Conservation (phyloP, 1,140 invertebrate genomes). For the Campoletis sonorensis region DNA sequence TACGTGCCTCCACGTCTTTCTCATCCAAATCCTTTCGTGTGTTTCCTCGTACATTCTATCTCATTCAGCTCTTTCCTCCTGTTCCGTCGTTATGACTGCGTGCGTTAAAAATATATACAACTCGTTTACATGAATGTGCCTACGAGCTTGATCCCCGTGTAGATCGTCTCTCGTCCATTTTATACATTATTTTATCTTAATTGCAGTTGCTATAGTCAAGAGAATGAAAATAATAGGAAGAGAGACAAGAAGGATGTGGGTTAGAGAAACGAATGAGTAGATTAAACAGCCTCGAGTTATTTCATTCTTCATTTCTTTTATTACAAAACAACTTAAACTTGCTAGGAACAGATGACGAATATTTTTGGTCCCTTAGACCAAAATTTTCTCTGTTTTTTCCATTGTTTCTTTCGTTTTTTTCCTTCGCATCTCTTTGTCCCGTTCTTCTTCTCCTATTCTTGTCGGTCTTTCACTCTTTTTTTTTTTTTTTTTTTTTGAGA, state of each 20-base stretch:
- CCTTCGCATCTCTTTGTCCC: conserved; percentile 2
- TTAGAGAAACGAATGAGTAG: no score
- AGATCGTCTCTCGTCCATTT: conserved; percentile 49
- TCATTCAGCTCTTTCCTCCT: background rate
- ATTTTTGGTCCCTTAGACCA: conserved; percentile 57
- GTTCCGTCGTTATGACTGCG: background rate
- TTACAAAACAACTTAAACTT: conserved; percentile 42
- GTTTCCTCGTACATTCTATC: background rate
- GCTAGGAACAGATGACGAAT: conserved; percentile 61
- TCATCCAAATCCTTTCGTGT: conserved; percentile 21
- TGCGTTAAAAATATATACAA: conserved; percentile 40
- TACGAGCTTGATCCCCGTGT: conserved; percentile 7
- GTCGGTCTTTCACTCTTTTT: background rate
- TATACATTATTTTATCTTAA: conserved; percentile 74
- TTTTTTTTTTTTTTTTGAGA: no score
- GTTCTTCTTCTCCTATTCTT: background rate
- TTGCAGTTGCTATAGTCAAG: conserved; percentile 59
- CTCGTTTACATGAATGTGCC: conserved; percentile 59
- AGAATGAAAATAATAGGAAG: background rate
- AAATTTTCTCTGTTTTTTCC: conserved; percentile 47
- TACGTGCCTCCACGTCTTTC: conserved; percentile 28
- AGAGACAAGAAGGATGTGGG: background rate
- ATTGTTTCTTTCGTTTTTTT: background rate
- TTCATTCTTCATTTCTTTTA: conserved; percentile 66
- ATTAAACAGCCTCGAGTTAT: background rate